A percentile compares a stretch with the other conserved stretches of the same genome.
Conservation (phyloP, 2,888 invertebrate species). For the Lingula anatina region DNA sequence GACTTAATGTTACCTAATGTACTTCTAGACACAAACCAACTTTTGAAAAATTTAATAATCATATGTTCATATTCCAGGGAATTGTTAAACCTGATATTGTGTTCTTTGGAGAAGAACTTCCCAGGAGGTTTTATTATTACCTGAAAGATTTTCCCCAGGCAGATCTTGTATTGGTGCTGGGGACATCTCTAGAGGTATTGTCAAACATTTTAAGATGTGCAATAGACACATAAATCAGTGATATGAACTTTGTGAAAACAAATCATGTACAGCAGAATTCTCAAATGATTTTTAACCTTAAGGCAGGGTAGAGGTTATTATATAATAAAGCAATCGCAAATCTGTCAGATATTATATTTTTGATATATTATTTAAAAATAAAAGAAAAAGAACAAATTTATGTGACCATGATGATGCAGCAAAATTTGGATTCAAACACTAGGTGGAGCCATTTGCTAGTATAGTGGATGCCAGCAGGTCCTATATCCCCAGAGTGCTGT, state of each 20-base stretch:
- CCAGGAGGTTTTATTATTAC: constrained; percentile 45
- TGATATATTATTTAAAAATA: no score
- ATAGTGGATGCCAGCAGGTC: constrained; percentile 45
- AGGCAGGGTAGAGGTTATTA: neutral
- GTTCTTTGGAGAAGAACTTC: constrained; percentile 53
- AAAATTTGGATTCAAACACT: no score
- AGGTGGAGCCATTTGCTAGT: constrained; percentile 54
- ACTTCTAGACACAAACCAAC: no score
- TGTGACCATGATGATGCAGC: no score
- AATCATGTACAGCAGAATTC: no score
- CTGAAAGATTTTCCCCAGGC: constrained; percentile 45
- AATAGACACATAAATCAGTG: no score
- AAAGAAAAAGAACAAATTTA: no score
- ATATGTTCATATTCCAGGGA: constrained; percentile 25
- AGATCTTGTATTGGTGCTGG: constrained; percentile 51
- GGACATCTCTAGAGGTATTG: constrained; percentile 52
- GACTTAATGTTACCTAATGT: no score
- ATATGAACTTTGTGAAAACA: no score
- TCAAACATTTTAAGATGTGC: neutral
- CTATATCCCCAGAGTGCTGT: constrained; percentile 47
- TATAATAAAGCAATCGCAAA: neutral
- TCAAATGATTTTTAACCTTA: no score
- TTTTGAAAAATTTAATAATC: no score
- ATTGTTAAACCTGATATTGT: constrained; percentile 49
- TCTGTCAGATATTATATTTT: no score